Percentiles rank a stretch among this genome's conserved stretches.
Conservation (phyloP, 2,888 invertebrate genomes). For the Desoria tigrina region DNA sequence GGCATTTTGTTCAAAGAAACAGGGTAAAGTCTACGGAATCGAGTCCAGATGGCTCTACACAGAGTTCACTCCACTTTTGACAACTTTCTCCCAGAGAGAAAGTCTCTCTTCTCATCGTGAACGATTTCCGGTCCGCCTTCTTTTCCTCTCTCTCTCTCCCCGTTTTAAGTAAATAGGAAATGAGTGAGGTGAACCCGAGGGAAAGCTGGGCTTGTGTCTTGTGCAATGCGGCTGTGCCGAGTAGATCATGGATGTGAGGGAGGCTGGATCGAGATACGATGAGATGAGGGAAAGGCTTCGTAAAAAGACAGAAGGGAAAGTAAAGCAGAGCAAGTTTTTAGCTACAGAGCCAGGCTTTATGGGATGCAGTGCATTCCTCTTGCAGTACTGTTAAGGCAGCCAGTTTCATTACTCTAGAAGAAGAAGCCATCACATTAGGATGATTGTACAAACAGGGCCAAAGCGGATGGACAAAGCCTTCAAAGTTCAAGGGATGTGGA, state of each 20-base stretch:
- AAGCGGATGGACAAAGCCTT: no score
- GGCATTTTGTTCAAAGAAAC: no score
- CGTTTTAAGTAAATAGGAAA: conserved; percentile 14
- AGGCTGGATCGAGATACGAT: conserved; percentile 14
- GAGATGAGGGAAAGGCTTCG: neutral
- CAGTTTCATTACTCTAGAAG: no score
- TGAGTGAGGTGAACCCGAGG: conserved; percentile 17
- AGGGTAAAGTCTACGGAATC: no score
- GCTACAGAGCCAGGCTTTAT: no score
- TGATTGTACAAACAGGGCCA: no score
- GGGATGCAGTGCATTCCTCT: no score
- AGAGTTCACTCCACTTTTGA: neutral
- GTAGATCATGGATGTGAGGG: conserved; percentile 26
- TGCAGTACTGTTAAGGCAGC: no score
- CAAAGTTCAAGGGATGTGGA: no score
- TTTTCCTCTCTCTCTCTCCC: conserved; percentile 13
- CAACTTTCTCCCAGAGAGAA: conserved; percentile 10
- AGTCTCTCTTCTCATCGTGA: conserved; percentile 12
- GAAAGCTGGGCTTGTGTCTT: conserved; percentile 26
- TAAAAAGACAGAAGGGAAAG: conserved; percentile 2
- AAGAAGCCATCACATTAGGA: no score
- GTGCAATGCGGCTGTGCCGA: conserved; percentile 34
- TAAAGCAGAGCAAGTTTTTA: neutral
- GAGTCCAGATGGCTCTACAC: conserved; percentile 1
- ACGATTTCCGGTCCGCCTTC: conserved; percentile 16